phyloP scores from a whole-genome alignment of 2,888 invertebrate species.

The Julus scanicus region DNA sequence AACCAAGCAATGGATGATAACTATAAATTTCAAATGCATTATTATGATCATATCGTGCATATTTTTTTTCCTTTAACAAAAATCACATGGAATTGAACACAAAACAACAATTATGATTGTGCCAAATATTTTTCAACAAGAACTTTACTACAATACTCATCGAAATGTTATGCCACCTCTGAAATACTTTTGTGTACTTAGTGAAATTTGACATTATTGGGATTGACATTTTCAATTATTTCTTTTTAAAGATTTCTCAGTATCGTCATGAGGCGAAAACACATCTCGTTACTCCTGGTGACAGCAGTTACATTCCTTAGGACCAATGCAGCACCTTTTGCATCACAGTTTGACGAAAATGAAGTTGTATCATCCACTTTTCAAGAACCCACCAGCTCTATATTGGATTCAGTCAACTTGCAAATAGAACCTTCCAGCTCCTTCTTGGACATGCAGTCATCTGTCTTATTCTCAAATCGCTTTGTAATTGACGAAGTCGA shows the following conservation, averaged over 20 bases:
- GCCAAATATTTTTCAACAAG: too few relatives aligned
- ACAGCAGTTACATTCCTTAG: not conserved
- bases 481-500: constrained; percentile 15
- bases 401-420: not conserved
- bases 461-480: not conserved
- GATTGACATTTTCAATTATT: not conserved
- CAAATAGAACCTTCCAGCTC: not conserved
- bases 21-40: too few relatives aligned
- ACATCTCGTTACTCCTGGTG: not conserved
- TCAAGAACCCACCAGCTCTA: not conserved
- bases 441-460: constrained; percentile 37
- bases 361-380: not conserved
- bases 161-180: not conserved
- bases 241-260: not conserved
- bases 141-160: too few relatives aligned
- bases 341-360: constrained; percentile 8
- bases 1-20: too few relatives aligned
- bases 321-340: not conserved
- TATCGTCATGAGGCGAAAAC: constrained; percentile 1
- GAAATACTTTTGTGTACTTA: not conserved
- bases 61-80: too few relatives aligned
- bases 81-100: too few relatives aligned
- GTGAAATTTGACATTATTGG: not conserved
- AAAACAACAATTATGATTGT: too few relatives aligned
- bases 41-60: too few relatives aligned